These are phyloP conservation scores for Drosophila multiciliata DNA, from an alignment of 2,888 invertebrate species.

Conservation along the genomic window DNA sequence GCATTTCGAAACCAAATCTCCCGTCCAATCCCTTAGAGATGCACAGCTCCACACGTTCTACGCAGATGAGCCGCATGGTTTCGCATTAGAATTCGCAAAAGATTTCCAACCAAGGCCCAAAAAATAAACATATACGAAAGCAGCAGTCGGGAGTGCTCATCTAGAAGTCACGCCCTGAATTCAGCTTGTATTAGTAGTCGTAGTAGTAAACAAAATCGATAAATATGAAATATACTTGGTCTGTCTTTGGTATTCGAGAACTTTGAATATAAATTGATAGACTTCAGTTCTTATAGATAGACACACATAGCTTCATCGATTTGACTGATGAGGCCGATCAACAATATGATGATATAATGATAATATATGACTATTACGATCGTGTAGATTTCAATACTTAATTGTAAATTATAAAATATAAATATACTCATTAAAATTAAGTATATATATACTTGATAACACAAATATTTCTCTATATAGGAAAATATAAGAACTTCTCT, in stretches of 20 bases:
- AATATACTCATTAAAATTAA: not conserved
- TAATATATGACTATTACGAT: not conserved
- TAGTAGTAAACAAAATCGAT: not conserved
- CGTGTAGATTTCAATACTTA: not conserved
- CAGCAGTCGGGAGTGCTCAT: not conserved
- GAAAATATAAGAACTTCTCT: not conserved
- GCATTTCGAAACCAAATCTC: slow-evolving; percentile 30
- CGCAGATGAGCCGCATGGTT: slow-evolving; percentile 15
- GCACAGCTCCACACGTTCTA: slow-evolving; percentile 2
- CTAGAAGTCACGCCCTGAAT: not conserved
- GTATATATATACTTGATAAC: not conserved
- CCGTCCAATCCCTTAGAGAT: not conserved
- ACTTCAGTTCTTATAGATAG: not conserved
- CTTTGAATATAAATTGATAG: not conserved
- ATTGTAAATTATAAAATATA: not conserved
- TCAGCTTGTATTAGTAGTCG: not conserved
- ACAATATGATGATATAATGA: not conserved
- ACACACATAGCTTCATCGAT: not conserved
- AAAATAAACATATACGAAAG: not conserved
- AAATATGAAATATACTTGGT: not conserved
- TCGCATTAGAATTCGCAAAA: not conserved
- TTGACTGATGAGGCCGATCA: not conserved
- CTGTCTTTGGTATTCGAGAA: not conserved
- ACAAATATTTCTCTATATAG: not conserved
- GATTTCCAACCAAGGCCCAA: not conserved